Conservation (phyloP, 2,797 vertebrate species). For the Labroides dimidiatus region DNA sequence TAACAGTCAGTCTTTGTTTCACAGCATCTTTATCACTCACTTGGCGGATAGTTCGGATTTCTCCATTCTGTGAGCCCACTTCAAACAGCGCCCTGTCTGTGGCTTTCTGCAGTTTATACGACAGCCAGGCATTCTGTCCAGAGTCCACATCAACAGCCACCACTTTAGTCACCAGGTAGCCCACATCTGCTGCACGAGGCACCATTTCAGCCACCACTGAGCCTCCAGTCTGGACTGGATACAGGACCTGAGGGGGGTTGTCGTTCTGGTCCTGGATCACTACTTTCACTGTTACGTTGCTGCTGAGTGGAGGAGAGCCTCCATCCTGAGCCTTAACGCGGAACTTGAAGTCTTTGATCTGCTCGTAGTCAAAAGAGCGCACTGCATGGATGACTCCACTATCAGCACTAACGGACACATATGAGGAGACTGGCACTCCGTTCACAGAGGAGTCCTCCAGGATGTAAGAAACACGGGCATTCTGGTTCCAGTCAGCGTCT, state of each 20-base stretch:
- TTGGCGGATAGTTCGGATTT: slow-evolving; percentile 74
- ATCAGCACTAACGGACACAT: slow-evolving; percentile 66
- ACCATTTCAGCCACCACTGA: slow-evolving; percentile 86
- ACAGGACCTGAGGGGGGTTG: slow-evolving; percentile 57
- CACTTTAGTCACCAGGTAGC: slow-evolving; percentile 88
- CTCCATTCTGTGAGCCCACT: slow-evolving; percentile 75
- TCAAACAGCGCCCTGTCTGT: slow-evolving; percentile 82
- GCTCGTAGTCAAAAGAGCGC: slow-evolving; percentile 80
- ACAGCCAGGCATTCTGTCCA: slow-evolving; percentile 86
- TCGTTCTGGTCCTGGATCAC: slow-evolving; percentile 81
- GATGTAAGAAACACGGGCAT: slow-evolving; percentile 71
- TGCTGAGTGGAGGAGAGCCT: slow-evolving; percentile 75
- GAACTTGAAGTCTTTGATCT: slow-evolving; percentile 58
- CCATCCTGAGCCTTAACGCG: slow-evolving; percentile 73
- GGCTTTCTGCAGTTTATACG: slow-evolving; percentile 81
- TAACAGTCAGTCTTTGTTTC: slow-evolving; percentile 79
- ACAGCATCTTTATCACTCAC: slow-evolving; percentile 78
- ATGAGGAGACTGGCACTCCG: slow-evolving; percentile 56
- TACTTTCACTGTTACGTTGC: slow-evolving; percentile 69
- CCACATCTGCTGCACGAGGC: slow-evolving; percentile 84
- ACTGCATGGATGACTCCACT: slow-evolving; percentile 67
- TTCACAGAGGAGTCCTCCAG: slow-evolving; percentile 59
- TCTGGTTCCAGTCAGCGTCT: slow-evolving; percentile 62
- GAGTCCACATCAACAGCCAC: slow-evolving; percentile 87
- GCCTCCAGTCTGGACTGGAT: slow-evolving; percentile 81